Conservation (phyloP, 2,113 vertebrate species). For the Butorides virescens region DNA sequence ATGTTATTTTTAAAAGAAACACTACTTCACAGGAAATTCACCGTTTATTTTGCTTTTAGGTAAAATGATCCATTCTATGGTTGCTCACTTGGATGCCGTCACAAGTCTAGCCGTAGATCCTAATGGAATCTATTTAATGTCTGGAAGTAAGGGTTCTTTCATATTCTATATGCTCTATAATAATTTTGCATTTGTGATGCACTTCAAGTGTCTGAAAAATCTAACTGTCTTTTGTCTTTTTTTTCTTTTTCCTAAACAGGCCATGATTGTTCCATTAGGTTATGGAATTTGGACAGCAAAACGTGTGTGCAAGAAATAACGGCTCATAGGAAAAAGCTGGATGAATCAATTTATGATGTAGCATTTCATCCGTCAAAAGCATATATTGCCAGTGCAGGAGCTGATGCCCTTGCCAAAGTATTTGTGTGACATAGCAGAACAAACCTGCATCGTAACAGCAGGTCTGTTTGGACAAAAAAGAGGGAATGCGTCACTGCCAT, state of each 20-base stretch:
- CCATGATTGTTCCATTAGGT: slow-evolving; percentile 97
- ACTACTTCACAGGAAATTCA: not conserved
- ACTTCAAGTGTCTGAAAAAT: not conserved
- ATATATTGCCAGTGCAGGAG: slow-evolving; percentile 97
- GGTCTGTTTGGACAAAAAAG: slow-evolving; percentile 77
- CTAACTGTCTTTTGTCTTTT: not conserved
- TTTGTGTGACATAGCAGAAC: slow-evolving; percentile 86
- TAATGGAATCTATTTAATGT: slow-evolving; percentile 99
- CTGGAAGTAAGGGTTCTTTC: slow-evolving; percentile 87
- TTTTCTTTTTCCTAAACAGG: slow-evolving; percentile 72
- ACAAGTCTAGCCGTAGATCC: slow-evolving; percentile 98
- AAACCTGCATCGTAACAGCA: slow-evolving; percentile 61
- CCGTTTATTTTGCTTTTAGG: slow-evolving; percentile 75
- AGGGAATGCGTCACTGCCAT: slow-evolving; percentile 86
- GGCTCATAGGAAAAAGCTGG: slow-evolving; percentile 97
- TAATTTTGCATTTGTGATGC: not conserved
- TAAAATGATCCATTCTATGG: slow-evolving; percentile 98
- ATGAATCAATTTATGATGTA: slow-evolving; percentile 99
- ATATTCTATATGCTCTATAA: not conserved
- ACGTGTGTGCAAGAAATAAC: slow-evolving; percentile 99
- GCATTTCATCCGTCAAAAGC: slow-evolving; percentile 99
- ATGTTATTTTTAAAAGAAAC: not conserved
- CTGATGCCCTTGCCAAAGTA: slow-evolving; percentile 97
- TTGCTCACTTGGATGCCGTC: slow-evolving; percentile 98
- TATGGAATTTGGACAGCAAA: slow-evolving; percentile 99